These are phyloP conservation scores for Anthoscopus minutus DNA, from an alignment of 2,113 vertebrate species.

Conservation along the genomic window DNA sequence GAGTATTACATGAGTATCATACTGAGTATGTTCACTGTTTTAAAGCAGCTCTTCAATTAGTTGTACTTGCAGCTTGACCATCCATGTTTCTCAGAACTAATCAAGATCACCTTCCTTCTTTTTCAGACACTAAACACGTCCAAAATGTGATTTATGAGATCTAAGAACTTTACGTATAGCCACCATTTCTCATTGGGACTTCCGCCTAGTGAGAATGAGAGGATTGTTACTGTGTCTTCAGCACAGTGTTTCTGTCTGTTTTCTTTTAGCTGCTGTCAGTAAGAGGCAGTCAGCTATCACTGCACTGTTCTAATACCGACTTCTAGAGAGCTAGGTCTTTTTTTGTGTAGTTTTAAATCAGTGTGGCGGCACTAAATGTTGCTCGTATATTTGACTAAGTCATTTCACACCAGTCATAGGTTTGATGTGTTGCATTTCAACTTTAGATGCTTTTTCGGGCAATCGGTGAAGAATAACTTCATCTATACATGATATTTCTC, in stretches of 20 bases:
- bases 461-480: background rate
- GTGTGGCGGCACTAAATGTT: background rate
- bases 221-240: background rate
- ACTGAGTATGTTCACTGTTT: background rate
- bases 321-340: background rate
- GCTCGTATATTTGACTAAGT: background rate
- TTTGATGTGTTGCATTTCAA: background rate
- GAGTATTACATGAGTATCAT: too few species aligned
- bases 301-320: background rate
- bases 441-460: background rate
- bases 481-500: background rate
- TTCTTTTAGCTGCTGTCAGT: background rate
- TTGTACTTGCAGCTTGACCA: background rate
- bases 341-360: background rate
- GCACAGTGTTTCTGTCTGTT: background rate
- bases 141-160: background rate
- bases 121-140: background rate
- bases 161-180: background rate
- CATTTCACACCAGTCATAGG: background rate
- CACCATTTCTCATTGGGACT: background rate
- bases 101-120: background rate
- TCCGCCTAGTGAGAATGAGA: background rate
- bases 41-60: background rate
- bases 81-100: background rate
- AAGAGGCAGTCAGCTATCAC: background rate